A percentile compares a stretch with the other conserved stretches of the same genome.
phyloP scores from a whole-genome alignment of 2,797 vertebrate species.

The Tenualosa ilisha region DNA sequence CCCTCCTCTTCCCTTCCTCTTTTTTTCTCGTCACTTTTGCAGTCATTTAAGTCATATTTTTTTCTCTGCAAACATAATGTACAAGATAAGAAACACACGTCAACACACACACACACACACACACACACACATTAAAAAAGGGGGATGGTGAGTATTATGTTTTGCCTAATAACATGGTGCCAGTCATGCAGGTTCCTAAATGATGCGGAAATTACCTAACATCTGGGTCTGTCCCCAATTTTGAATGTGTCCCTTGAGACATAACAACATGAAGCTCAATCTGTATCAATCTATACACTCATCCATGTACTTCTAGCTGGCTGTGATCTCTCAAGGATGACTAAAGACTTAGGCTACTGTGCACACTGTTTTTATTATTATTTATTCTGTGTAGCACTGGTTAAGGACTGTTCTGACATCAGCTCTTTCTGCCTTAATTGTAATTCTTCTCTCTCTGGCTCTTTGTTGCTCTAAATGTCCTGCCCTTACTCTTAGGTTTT shows the following conservation, averaged over 20 bases:
- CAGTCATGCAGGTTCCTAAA: constrained; percentile 11
- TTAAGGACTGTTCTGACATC: not conserved
- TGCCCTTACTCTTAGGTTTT: constrained; percentile 11
- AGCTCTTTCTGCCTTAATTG: not conserved
- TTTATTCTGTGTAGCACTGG: not conserved
- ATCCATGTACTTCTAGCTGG: not conserved
- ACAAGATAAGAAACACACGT: not conserved
- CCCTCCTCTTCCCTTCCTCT: not conserved
- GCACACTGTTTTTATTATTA: not conserved
- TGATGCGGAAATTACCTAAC: not conserved
- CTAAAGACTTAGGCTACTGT: not conserved
- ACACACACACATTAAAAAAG: no score
- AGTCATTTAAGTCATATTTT: constrained; percentile 9
- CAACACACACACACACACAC: no score
- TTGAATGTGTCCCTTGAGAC: not conserved
- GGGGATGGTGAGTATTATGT: no score
- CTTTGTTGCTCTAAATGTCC: not conserved
- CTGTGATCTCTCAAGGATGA: not conserved
- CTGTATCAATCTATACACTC: not conserved
- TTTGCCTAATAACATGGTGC: no score
- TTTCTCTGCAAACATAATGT: not conserved
- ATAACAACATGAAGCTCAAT: not conserved
- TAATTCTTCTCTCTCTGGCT: constrained; percentile 11
- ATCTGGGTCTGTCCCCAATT: not conserved
- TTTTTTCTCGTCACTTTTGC: not conserved